Evolutionary conservation across 2,797 vertebrate genomes (phyloP), one percentile per base, ranked within the genome.

Genomic region (Phalloptychus januarius): DNA sequence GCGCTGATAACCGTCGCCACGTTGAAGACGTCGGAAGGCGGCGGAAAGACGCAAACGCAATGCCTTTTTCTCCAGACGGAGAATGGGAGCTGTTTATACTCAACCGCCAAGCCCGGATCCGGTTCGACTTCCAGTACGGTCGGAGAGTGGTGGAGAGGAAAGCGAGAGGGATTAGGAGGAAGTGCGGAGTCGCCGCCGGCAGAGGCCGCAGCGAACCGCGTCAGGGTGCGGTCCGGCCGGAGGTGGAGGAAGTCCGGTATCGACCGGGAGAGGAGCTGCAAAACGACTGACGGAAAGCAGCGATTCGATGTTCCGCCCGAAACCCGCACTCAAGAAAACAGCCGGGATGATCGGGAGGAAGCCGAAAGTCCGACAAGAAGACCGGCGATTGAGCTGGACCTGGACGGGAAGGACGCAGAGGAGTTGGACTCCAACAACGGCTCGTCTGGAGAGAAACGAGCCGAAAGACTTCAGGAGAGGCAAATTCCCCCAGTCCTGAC

Each of bases 1-100:
- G 95, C 95, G 42, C 76, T 96, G 79, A 95, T 96, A 0, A 96
- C 96, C 0, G 95, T 96, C 4, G 96, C 96, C 7, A 95, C 95
- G 4, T 79, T 96, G 52, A 95, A 96, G 90, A 95, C 95, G 10
- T 94, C 94, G 0, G 95, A 95, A 79, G 94, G 94, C 48, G 86
- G 94, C 5, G 93, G 95, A 36, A 95, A 96, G 86, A 96, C 95
- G 0, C 95, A 96, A 87, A 96, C 95, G 7, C 94, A 94, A 5
- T 95, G 95, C 78, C 93, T 96, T 38, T 94, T 96, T 77, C 93
- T 96, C 23, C 92, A 91, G 65, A 94, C 94, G 0, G 94, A 96
- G 83, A 95, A 93, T 56, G 93, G 93, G 1, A 95, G 91, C 82
- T 95, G 94, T 82, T 82, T 95, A 79, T 95, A 95, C 83, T 89